Evolutionary conservation across 1,140 invertebrate genomes (phyloP).

Genomic region (Euwallacea similis): DNA sequence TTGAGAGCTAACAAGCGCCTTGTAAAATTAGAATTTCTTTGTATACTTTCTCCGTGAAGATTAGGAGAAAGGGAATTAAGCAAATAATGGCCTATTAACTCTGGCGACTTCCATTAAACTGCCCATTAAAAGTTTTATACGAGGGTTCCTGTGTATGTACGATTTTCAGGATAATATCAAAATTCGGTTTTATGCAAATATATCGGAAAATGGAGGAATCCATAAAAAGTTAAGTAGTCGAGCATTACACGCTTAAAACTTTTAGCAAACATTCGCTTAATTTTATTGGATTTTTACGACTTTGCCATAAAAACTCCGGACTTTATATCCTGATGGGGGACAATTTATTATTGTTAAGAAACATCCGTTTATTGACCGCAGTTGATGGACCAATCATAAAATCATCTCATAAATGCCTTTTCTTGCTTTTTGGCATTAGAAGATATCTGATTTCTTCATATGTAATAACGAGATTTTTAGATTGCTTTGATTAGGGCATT

Average conservation of each 20-base stretch:
- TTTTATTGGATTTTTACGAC: slow-evolving; percentile 29
- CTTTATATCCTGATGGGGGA: slow-evolving; percentile 2
- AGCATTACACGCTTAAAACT: too few species aligned
- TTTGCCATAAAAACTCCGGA: slow-evolving; percentile 19
- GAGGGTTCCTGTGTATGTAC: too few species aligned
- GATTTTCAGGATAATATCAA: too few species aligned
- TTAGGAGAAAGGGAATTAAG: slow-evolving; percentile 6
- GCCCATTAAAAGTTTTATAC: too few species aligned
- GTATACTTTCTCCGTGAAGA: slow-evolving; percentile 25
- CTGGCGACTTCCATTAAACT: too few species aligned
- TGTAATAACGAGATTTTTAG: background rate
- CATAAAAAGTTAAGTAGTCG: too few species aligned
- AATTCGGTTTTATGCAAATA: too few species aligned
- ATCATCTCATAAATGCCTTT: background rate
- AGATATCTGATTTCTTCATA: slow-evolving; percentile 21
- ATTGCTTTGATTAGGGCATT: slow-evolving; percentile 2
- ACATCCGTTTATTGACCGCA: slow-evolving; percentile 16
- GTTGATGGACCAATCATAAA: slow-evolving; percentile 20
- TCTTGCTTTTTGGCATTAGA: slow-evolving; percentile 11
- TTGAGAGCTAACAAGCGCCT: slow-evolving; percentile 25
- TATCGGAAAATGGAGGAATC: too few species aligned
- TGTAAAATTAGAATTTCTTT: slow-evolving; percentile 35
- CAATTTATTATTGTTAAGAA: slow-evolving; percentile 28
- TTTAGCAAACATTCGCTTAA: too few species aligned
- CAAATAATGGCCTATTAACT: too few species aligned